Percentiles rank a stretch among this genome's conserved stretches.
These are phyloP conservation scores for Hylomyscus alleni DNA, from an alignment of 2,797 vertebrate genomes.

Conservation along the genomic window DNA sequence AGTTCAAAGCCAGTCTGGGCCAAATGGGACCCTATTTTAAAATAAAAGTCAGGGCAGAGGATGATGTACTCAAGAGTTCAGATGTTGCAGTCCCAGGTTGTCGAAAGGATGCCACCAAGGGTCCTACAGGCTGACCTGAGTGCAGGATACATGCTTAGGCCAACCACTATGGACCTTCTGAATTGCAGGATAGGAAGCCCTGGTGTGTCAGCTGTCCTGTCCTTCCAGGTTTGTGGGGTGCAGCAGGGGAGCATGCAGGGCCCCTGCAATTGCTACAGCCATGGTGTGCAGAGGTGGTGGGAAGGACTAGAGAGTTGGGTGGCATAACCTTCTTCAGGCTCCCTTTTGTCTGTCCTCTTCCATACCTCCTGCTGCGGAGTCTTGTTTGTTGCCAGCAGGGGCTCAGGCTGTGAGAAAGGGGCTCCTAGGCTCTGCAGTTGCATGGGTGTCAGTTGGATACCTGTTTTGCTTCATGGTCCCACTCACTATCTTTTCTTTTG, in stretches of 20 bases:
- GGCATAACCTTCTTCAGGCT: fast-evolving
- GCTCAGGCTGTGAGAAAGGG: background rate
- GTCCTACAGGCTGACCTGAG: background rate
- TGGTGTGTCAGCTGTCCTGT: background rate
- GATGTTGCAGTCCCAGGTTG: background rate
- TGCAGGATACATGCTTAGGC: background rate
- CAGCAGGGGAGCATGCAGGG: background rate
- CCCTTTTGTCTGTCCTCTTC: background rate
- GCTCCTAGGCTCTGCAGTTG: background rate
- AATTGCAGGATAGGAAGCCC: background rate
- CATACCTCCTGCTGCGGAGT: too few species aligned
- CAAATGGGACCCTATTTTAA: background rate
- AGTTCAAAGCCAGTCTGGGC: background rate
- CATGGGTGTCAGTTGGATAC: background rate
- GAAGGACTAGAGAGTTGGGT: background rate
- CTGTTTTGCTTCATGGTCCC: background rate
- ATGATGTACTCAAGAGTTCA: background rate
- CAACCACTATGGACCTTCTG: background rate
- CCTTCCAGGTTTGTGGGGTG: too few species aligned
- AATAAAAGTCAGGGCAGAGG: background rate
- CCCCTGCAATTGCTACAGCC: background rate
- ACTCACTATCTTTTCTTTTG: background rate
- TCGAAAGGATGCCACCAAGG: background rate
- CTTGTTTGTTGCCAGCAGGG: fast-evolving
- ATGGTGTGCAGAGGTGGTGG: background rate